phyloP scores from a whole-genome alignment of 2,113 vertebrate genomes.

The Elanoides forficatus region DNA sequence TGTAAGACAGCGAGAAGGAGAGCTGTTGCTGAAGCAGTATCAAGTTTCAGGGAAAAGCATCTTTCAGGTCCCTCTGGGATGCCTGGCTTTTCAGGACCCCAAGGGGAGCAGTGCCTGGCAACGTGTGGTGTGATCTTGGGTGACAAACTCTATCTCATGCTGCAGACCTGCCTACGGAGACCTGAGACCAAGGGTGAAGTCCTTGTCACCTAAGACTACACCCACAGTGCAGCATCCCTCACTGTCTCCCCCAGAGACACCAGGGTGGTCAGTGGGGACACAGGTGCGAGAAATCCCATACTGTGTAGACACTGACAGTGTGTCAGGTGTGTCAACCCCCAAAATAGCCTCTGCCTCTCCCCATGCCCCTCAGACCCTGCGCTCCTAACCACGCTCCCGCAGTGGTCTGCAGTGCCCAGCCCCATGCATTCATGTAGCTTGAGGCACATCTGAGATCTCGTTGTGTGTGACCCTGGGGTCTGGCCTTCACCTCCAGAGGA shows the following conservation, averaged over 20 bases:
- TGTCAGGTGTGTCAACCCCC: not conserved
- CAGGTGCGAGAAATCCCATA: not conserved
- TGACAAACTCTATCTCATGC: not conserved
- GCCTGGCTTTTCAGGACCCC: not conserved
- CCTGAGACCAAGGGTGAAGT: not conserved
- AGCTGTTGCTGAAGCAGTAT: not conserved
- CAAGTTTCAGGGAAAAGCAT: not conserved
- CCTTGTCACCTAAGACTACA: not conserved
- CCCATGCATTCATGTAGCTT: accelerated
- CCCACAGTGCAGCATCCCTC: accelerated
- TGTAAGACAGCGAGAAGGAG: not conserved
- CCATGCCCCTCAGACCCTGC: not conserved
- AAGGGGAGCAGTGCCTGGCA: not conserved
- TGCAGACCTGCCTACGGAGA: not conserved
- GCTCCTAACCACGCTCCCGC: accelerated
- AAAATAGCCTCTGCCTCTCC: not conserved
- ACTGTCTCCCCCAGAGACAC: no score
- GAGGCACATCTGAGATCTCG: not conserved
- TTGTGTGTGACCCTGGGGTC: not conserved
- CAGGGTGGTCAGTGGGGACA: not conserved
- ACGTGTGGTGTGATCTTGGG: not conserved
- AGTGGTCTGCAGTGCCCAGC: not conserved
- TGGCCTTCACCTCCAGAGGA: not conserved
- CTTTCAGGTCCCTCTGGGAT: not conserved
- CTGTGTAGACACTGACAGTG: not conserved